A percentile compares a stretch with the other conserved stretches of the same genome.
Conservation (phyloP, 2,888 invertebrate genomes). For the Muscina levida region DNA sequence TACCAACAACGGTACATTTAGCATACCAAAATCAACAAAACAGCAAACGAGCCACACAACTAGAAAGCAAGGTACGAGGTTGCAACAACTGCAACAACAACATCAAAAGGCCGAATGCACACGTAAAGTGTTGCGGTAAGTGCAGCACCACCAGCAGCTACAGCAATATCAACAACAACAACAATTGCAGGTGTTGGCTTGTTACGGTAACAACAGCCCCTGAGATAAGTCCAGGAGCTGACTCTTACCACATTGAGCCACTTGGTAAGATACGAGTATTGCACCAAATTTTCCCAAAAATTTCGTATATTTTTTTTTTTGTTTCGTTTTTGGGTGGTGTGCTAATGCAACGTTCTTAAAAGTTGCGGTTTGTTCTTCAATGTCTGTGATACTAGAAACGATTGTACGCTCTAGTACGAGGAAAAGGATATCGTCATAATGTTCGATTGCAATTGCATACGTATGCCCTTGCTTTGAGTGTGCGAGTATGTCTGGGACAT, state of each 20-base stretch:
- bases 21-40: constrained; percentile 41
- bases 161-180: constrained; percentile 21
- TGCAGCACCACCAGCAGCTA: constrained; percentile 37
- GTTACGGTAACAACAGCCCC: constrained; percentile 33
- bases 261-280: not conserved
- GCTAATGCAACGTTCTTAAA: constrained; percentile 36
- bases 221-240: not conserved
- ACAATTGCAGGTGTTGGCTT: constrained; percentile 52
- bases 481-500: constrained; percentile 14
- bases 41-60: not conserved
- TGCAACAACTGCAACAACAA: constrained; percentile 35
- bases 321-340: constrained; percentile 17
- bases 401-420: not conserved
- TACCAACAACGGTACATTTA: constrained; percentile 54
- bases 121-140: constrained; percentile 58
- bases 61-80: constrained; percentile 17
- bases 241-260: constrained; percentile 6
- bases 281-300: constrained; percentile 30
- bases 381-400: not conserved
- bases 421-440: constrained; percentile 30
- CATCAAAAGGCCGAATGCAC: constrained; percentile 30
- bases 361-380: constrained; percentile 35
- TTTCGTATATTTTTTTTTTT: constrained; percentile 11
- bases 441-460: constrained; percentile 36
- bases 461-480: constrained; percentile 6